These are phyloP conservation scores for Pseudomugil gertrudae DNA, from an alignment of 2,797 vertebrate genomes.

Conservation along the genomic window DNA sequence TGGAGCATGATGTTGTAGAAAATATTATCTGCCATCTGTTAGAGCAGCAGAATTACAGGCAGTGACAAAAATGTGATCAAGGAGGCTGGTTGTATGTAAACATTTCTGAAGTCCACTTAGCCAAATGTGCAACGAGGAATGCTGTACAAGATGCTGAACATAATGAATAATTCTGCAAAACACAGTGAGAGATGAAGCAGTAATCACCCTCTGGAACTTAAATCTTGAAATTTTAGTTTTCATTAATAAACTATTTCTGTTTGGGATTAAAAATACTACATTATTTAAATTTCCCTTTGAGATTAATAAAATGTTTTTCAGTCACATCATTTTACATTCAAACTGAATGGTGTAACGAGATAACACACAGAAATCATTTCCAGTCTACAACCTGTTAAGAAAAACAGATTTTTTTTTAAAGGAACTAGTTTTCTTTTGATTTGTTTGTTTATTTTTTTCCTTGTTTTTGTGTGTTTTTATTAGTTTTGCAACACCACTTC, in stretches of 20 bases:
- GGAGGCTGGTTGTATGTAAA: background rate
- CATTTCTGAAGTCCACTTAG: background rate
- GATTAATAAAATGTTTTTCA: background rate
- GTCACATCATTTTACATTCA: background rate
- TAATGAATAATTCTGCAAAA: background rate
- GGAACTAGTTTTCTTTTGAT: background rate
- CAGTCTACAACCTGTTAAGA: background rate
- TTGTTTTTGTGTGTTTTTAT: background rate
- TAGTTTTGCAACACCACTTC: constrained; percentile 24
- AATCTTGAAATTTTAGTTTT: too few relatives aligned
- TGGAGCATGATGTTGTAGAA: background rate
- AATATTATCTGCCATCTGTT: background rate
- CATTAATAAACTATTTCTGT: background rate
- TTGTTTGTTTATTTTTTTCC: too few relatives aligned
- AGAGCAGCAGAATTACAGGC: background rate
- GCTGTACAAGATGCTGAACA: background rate
- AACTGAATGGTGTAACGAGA: constrained; percentile 1
- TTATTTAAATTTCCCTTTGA: background rate
- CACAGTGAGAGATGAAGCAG: too few relatives aligned
- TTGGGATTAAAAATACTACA: background rate
- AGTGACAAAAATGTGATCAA: background rate
- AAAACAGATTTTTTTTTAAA: background rate
- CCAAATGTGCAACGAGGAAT: too few relatives aligned
- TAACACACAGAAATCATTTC: background rate
- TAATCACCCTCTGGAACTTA: too few relatives aligned